These are phyloP conservation scores for Tetranychus truncatus DNA, from an alignment of 2,888 invertebrate genomes.

Conservation along the genomic window DNA sequence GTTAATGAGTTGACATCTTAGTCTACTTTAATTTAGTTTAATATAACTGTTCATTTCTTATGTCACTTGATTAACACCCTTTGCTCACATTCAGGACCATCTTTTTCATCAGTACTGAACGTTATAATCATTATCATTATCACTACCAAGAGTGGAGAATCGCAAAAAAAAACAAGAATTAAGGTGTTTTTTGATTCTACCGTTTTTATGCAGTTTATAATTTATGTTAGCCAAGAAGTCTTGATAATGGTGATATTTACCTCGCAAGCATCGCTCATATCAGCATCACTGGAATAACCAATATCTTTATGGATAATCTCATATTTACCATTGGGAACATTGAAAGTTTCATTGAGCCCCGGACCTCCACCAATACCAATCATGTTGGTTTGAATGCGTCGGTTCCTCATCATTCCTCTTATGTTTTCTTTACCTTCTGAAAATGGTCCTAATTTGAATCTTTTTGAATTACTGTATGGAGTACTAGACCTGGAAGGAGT, in stretches of 20 bases:
- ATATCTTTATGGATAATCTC: conserved; percentile 22
- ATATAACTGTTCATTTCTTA: no score
- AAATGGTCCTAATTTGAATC: conserved; percentile 3
- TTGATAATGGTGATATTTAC: background rate
- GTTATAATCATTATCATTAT: no score
- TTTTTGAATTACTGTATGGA: background rate
- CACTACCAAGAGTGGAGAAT: no score
- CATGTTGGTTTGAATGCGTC: conserved; percentile 15
- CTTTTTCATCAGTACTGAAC: no score
- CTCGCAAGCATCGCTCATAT: conserved; percentile 23
- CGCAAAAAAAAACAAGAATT: no score
- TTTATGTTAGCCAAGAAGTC: no score
- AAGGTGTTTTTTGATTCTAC: no score
- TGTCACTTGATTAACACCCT: no score
- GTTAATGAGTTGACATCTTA: no score
- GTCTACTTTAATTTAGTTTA: no score
- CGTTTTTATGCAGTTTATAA: no score
- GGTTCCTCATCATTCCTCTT: conserved; percentile 11
- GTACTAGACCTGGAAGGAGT: background rate
- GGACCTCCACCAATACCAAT: background rate
- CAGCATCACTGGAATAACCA: conserved; percentile 22
- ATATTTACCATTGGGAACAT: conserved; percentile 11
- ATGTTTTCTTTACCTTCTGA: conserved; percentile 10
- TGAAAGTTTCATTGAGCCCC: background rate
- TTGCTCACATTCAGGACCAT: no score